Percentiles rank a stretch among this genome's conserved stretches.
Evolutionary conservation across 2,888 invertebrate species (phyloP).

Genomic region (Automeris io): DNA sequence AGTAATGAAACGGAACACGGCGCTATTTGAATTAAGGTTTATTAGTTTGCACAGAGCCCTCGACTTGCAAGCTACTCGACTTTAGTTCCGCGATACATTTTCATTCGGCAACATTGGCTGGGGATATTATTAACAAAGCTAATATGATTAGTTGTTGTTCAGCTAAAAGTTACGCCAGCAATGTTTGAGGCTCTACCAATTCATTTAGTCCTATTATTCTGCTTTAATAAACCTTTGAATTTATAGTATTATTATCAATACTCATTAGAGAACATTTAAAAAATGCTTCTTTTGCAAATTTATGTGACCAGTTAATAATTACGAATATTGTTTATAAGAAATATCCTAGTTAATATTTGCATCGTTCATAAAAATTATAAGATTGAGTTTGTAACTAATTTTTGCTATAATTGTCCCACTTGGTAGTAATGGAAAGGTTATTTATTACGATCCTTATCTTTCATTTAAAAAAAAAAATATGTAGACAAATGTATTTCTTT

Average conservation of each 20-base stretch:
- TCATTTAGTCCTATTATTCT: background rate
- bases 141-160: slow-evolving; percentile 72
- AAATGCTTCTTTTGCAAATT: too few species aligned
- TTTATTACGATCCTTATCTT: too few species aligned
- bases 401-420: too few species aligned
- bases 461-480: too few species aligned
- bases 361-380: too few species aligned
- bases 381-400: too few species aligned
- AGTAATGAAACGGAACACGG: slow-evolving; percentile 6
- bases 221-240: background rate
- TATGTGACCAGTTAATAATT: too few species aligned
- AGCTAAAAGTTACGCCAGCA: slow-evolving; percentile 31
- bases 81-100: slow-evolving; percentile 55
- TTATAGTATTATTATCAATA: background rate
- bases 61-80: slow-evolving; percentile 20
- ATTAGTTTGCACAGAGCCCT: slow-evolving; percentile 25
- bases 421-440: too few species aligned
- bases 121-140: slow-evolving; percentile 67
- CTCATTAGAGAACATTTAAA: too few species aligned
- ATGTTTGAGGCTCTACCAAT: background rate
- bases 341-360: too few species aligned
- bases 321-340: too few species aligned
- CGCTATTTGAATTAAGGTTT: slow-evolving; percentile 20
- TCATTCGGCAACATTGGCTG: slow-evolving; percentile 61
- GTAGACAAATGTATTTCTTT: too few species aligned